Conservation (phyloP, 2,888 invertebrate species). For the Machimus atricapillus region DNA sequence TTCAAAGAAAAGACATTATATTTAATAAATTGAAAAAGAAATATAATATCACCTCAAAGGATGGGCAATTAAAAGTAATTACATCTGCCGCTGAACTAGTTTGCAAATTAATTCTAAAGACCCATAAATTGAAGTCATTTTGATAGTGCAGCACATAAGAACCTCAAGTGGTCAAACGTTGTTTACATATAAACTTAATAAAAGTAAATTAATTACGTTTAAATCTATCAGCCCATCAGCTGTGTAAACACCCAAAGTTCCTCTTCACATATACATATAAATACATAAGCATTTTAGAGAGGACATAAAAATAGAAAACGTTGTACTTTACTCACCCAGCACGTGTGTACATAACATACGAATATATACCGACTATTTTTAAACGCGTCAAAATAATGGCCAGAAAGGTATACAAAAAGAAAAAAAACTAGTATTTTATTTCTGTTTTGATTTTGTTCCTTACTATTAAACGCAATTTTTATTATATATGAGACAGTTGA, state of each 20-base stretch:
- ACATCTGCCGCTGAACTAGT: neutral
- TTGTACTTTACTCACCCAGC: neutral
- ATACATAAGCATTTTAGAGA: neutral
- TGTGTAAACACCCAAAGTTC: neutral
- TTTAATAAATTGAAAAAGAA: neutral
- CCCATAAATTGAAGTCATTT: neutral
- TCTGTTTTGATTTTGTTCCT: neutral
- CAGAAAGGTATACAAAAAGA: neutral
- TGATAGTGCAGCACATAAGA: neutral
- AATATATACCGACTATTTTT: neutral
- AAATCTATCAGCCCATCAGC: neutral
- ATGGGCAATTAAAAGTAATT: neutral
- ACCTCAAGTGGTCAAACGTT: neutral
- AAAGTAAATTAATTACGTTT: slow-evolving; percentile 7
- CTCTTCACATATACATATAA: neutral
- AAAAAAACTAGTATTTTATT: neutral
- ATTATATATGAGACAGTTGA: neutral
- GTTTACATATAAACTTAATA: slow-evolving; percentile 16
- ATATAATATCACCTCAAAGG: neutral
- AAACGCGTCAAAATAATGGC: neutral
- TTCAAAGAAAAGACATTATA: neutral
- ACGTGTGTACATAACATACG: neutral
- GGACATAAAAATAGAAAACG: neutral
- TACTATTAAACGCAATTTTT: neutral
- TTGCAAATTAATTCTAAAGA: neutral